Percentiles rank a stretch among this genome's conserved stretches.
Evolutionary conservation across 2,113 vertebrate genomes (phyloP).

Genomic region (Speoplatyrhinus poulsoni): DNA sequence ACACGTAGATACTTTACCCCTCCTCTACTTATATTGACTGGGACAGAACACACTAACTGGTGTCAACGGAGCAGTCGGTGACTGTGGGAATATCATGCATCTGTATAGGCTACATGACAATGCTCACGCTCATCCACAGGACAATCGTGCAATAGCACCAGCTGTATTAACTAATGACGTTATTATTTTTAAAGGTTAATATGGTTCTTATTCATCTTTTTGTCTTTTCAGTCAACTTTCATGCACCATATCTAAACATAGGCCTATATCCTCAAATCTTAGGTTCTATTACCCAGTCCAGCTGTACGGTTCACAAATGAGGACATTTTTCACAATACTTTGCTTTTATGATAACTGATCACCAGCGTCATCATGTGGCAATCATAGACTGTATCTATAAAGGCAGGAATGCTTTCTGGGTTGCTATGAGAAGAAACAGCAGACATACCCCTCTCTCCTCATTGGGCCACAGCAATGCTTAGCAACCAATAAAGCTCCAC

Average conservation of each 20-base stretch:
- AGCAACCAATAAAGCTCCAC: constrained; percentile 56
- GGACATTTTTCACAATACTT: background rate
- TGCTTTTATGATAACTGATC: constrained; percentile 31
- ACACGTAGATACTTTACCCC: background rate
- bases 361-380: constrained; percentile 25
- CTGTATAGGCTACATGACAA: constrained; percentile 4
- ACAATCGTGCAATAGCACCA: too few relatives aligned
- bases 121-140: background rate
- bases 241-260: too few relatives aligned
- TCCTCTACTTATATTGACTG: constrained; percentile 3
- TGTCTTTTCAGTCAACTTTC: too few relatives aligned
- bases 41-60: constrained; percentile 15
- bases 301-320: background rate
- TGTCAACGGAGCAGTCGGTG: constrained; percentile 25
- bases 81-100: background rate
- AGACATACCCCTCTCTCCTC: constrained; percentile 42
- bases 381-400: background rate
- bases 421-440: constrained; percentile 65
- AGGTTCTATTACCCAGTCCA: background rate
- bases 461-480: constrained; percentile 45
- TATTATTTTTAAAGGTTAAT: too few relatives aligned
- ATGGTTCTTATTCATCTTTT: too few relatives aligned
- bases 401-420: constrained; percentile 42
- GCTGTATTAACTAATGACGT: too few relatives aligned
- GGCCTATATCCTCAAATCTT: background rate